A percentile compares a stretch with the other conserved stretches of the same genome.
phyloP scores from a whole-genome alignment of 1,140 invertebrate genomes.

The Diprion similis region DNA sequence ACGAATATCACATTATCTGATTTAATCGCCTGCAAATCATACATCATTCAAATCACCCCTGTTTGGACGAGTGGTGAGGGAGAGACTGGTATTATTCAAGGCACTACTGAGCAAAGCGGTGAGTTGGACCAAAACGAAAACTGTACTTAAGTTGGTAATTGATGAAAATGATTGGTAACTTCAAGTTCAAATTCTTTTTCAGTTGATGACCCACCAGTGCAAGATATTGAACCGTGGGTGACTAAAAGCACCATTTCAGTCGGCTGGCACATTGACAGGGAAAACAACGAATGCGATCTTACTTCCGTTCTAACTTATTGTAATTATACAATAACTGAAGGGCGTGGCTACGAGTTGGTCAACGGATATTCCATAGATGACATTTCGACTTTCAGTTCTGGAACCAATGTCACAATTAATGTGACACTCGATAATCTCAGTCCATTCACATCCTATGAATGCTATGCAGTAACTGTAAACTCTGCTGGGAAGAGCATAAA shows the following conservation, averaged over 20 bases:
- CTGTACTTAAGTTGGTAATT: neutral
- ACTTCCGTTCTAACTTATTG: conserved; percentile 30
- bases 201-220: neutral
- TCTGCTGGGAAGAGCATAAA: conserved; percentile 30
- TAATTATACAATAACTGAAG: conserved; percentile 28
- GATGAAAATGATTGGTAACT: neutral
- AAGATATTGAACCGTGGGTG: neutral
- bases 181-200: neutral
- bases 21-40: conserved; percentile 38
- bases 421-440: conserved; percentile 32
- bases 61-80: conserved; percentile 28
- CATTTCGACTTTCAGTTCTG: neutral
- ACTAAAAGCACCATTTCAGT: conserved; percentile 24
- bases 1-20: conserved; percentile 28
- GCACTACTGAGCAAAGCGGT: conserved; percentile 28
- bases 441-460: conserved; percentile 44
- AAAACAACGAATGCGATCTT: conserved; percentile 37
- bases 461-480: conserved; percentile 31
- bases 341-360: conserved; percentile 31
- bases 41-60: conserved; percentile 35
- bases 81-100: neutral
- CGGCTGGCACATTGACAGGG: conserved; percentile 36
- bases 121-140: neutral
- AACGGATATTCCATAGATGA: conserved; percentile 12
- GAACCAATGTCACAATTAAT: conserved; percentile 15